These are phyloP conservation scores for Elephantulus edwardii DNA, from an alignment of 2,113 vertebrate species.

Conservation along the genomic window DNA sequence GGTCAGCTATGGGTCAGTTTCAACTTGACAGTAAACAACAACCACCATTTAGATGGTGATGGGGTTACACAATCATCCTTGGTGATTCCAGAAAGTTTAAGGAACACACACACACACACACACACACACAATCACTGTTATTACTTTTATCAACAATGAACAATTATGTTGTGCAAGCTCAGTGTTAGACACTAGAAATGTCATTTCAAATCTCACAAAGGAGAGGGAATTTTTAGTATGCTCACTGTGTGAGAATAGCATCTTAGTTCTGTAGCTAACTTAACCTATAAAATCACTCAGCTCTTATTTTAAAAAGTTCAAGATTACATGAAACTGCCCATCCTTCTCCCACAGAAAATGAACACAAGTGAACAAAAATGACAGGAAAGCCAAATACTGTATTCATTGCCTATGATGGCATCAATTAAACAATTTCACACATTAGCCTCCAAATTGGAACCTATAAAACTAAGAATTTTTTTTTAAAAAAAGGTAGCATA, in stretches of 20 bases:
- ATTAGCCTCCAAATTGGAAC: background rate
- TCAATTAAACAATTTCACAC: background rate
- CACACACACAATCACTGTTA: rapidly evolving
- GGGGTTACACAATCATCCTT: background rate
- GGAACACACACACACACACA: background rate
- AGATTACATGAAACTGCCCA: too few species aligned
- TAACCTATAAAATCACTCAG: background rate
- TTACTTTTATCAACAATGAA: background rate
- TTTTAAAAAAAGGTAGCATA: conserved; percentile 70
- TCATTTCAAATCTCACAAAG: background rate
- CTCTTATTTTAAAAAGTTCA: background rate
- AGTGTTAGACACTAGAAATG: rapidly evolving
- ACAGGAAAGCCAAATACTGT: background rate
- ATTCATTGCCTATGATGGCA: background rate
- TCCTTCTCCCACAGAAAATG: too few species aligned
- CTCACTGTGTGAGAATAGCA: too few species aligned
- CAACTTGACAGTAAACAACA: too few species aligned
- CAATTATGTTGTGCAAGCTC: rapidly evolving
- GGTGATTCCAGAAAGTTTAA: background rate
- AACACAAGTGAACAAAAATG: background rate
- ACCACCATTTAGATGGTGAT: too few species aligned
- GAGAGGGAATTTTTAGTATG: too few species aligned
- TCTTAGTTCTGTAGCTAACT: background rate
- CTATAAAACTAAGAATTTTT: too few species aligned
- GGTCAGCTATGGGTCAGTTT: too few species aligned